These are phyloP conservation scores for Semotilus atromaculatus DNA, from an alignment of 2,797 vertebrate genomes.

Conservation along the genomic window DNA sequence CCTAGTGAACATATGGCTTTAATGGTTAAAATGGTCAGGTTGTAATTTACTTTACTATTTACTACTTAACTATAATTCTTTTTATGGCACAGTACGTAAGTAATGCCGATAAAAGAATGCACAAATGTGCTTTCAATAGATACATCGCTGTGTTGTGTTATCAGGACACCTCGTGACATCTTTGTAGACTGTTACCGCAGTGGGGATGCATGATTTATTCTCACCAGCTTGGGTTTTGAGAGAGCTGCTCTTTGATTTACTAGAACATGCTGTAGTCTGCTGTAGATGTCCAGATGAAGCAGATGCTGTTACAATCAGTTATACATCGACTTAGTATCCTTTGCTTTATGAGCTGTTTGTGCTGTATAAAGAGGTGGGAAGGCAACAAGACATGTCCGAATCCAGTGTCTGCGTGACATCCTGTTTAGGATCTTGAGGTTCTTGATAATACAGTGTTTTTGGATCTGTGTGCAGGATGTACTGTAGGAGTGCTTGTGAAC, in stretches of 20 bases:
- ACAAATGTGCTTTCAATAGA: slow-evolving; percentile 23
- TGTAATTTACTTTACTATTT: not conserved
- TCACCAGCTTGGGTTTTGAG: not conserved
- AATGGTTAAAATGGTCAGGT: not conserved
- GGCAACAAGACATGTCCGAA: not conserved
- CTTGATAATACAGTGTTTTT: not conserved
- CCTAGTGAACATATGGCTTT: slow-evolving; percentile 7
- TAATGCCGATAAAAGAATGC: not conserved
- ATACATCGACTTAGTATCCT: not conserved
- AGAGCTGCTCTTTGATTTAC: slow-evolving; percentile 32
- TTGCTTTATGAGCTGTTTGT: slow-evolving; percentile 4
- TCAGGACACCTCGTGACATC: slow-evolving; percentile 16
- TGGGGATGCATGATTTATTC: slow-evolving; percentile 18
- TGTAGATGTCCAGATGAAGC: slow-evolving; percentile 17
- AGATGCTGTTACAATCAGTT: slow-evolving; percentile 15
- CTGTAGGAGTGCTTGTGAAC: not conserved
- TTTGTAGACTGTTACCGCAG: slow-evolving; percentile 23
- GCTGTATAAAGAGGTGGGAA: not conserved
- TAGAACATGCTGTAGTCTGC: slow-evolving; percentile 22
- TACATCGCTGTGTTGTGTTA: slow-evolving; percentile 4
- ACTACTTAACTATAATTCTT: not conserved
- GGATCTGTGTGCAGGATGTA: slow-evolving; percentile 14
- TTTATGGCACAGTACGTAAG: not conserved
- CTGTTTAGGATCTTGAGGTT: not conserved
- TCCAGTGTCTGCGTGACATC: slow-evolving; percentile 5